Evolutionary conservation across 2,797 vertebrate species (phyloP).

Genomic region (Coranthus polyacanthus): DNA sequence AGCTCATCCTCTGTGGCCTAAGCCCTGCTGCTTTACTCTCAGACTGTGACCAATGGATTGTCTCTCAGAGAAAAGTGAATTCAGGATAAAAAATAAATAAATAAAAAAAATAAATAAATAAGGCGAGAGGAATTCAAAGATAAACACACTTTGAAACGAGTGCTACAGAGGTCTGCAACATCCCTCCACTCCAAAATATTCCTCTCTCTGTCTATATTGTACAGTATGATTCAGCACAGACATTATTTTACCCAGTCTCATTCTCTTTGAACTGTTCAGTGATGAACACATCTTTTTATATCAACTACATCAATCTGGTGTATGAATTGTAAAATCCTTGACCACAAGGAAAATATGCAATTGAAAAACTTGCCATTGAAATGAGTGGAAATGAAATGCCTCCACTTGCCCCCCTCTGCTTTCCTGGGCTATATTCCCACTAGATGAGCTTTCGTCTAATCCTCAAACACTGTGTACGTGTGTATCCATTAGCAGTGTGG

Average conservation of each 20-base stretch:
- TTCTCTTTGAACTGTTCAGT: constrained; percentile 17
- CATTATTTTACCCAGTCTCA: constrained; percentile 18
- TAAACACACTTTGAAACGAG: constrained; percentile 54
- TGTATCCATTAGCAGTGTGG: constrained; percentile 78
- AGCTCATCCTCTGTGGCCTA: constrained; percentile 38
- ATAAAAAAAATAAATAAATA: no score
- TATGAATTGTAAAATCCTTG: constrained; percentile 14
- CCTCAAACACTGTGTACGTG: constrained; percentile 84
- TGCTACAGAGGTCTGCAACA: constrained; percentile 38
- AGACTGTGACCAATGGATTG: constrained; percentile 75
- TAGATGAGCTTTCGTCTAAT: constrained; percentile 77
- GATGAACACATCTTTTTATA: neutral
- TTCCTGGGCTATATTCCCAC: constrained; percentile 68
- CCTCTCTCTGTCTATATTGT: constrained; percentile 5
- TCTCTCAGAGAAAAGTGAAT: constrained; percentile 65
- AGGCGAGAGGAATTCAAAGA: constrained; percentile 47
- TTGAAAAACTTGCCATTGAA: constrained; percentile 37
- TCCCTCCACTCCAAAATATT: constrained; percentile 9
- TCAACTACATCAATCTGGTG: constrained; percentile 8
- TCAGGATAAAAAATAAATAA: constrained; percentile 45
- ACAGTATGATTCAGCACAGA: constrained; percentile 19
- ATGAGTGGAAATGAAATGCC: constrained; percentile 63
- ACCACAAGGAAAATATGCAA: constrained; percentile 14
- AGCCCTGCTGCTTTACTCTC: constrained; percentile 34
- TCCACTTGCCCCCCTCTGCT: constrained; percentile 49